These are phyloP conservation scores for Sprattus sprattus DNA, from an alignment of 2,113 vertebrate species.

Conservation along the genomic window DNA sequence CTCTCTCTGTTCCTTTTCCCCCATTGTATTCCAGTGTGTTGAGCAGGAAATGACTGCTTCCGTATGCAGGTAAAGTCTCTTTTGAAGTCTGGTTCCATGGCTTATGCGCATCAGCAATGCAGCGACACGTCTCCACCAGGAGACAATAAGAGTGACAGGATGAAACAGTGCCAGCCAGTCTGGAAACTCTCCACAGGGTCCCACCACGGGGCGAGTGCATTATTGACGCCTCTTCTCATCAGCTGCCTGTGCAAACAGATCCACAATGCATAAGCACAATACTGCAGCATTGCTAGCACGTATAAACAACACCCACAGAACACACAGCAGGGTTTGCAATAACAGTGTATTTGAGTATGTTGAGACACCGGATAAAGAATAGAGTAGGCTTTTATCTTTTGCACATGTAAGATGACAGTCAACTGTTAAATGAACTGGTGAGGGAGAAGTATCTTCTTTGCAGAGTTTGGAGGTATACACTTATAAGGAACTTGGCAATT, in stretches of 20 bases:
- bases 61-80: background rate
- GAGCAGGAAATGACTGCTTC: background rate
- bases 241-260: background rate
- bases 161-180: background rate
- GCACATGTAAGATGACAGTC: background rate
- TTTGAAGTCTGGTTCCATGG: background rate
- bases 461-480: too few species aligned
- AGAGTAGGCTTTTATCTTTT: background rate
- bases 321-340: background rate
- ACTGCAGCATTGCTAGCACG: background rate
- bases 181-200: background rate
- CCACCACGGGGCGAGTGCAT: background rate
- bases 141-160: background rate
- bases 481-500: background rate
- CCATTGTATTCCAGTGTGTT: background rate
- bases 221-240: constrained; percentile 2
- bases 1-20: background rate
- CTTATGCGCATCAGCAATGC: background rate
- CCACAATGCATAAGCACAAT: background rate
- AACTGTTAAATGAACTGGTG: too few species aligned
- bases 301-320: background rate
- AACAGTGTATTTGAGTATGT: background rate
- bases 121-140: background rate
- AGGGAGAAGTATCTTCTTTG: too few species aligned
- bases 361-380: background rate